Evolutionary conservation across 2,888 invertebrate genomes (phyloP), one percentile per base, ranked within the genome.

Genomic region (Gisinianus flammeolus): DNA sequence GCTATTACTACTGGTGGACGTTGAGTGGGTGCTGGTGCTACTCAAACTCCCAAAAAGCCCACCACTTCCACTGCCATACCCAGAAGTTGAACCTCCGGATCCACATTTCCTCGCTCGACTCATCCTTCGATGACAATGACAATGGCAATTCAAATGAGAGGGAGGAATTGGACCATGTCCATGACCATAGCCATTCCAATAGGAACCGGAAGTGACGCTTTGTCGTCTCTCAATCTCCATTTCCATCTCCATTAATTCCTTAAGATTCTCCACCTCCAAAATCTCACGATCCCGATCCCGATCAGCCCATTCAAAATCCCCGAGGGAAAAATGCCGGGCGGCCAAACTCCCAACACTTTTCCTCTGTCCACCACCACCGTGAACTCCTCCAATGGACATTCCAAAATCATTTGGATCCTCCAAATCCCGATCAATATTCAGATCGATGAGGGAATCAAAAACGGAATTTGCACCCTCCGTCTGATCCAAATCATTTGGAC

Each of bases 111-210:
- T n/a, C 54, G 54, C 54, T n/a, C 54, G 16, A 54, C 54, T 54
- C 54, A 54, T n/a, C n/a, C 54, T 54, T 54, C 54, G 54, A 54
- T 54, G 54, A 54, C 54, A 54, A 54, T 54, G 54, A n/a, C 54
- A 54, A 5, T 3, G 4, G 54, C 19, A 54, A 54, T 54, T n/a
- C n/a, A n/a, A n/a, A n/a, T n/a, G n/a, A n/a, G n/a, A n/a, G n/a
- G n/a, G n/a, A n/a, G n/a, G n/a, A n/a, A n/a, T n/a, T n/a, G n/a
- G n/a, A n/a, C n/a, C n/a, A n/a, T n/a, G n/a, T n/a, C n/a, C n/a
- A n/a, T n/a, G n/a, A n/a, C n/a, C n/a, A n/a, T n/a, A n/a, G n/a
- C n/a, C n/a, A n/a, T n/a, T n/a, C n/a, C n/a, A n/a, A n/a, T n/a
- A n/a, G n/a, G n/a, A n/a, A n/a, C n/a, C n/a, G n/a, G n/a, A n/a